phyloP scores from a whole-genome alignment of 1,140 invertebrate genomes.

The Drosophila triauraria region DNA sequence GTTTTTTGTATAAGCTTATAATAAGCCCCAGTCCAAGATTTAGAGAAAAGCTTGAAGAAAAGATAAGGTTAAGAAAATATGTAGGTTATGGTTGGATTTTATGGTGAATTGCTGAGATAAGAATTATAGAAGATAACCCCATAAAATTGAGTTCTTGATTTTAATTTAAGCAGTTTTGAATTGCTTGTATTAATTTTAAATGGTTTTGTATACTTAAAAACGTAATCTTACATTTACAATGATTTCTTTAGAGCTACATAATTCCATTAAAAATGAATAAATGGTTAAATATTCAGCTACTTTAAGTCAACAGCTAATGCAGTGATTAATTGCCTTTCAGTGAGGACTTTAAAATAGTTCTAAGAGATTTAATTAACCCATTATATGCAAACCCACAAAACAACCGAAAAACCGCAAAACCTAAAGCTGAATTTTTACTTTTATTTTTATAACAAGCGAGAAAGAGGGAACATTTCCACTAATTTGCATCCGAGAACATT shows the following conservation, averaged over 20 bases:
- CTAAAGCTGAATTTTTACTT: conserved; percentile 2
- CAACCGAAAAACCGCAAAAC: conserved; percentile 15
- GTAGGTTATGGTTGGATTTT: neutral
- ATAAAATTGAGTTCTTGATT: neutral
- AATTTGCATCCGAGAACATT: conserved; percentile 43
- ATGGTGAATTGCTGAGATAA: neutral
- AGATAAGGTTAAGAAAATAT: neutral
- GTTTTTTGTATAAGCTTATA: neutral
- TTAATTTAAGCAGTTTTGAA: neutral
- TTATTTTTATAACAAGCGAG: conserved; percentile 2
- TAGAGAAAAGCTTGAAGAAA: neutral
- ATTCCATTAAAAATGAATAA: too few relatives aligned
- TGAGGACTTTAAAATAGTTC: neutral
- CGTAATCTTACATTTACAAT: too few relatives aligned
- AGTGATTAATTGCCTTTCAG: conserved; percentile 1
- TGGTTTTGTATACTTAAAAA: too few relatives aligned
- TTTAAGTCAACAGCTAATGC: neutral
- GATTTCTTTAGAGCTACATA: too few relatives aligned
- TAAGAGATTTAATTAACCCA: conserved; percentile 18
- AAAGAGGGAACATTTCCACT: conserved; percentile 25
- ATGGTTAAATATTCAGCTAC: neutral
- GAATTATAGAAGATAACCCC: neutral
- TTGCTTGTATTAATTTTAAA: neutral
- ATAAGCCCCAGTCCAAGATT: neutral
- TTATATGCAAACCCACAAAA: conserved; percentile 12